Conservation (phyloP, 2,797 vertebrate genomes). For the Peromyscus nudipes region DNA sequence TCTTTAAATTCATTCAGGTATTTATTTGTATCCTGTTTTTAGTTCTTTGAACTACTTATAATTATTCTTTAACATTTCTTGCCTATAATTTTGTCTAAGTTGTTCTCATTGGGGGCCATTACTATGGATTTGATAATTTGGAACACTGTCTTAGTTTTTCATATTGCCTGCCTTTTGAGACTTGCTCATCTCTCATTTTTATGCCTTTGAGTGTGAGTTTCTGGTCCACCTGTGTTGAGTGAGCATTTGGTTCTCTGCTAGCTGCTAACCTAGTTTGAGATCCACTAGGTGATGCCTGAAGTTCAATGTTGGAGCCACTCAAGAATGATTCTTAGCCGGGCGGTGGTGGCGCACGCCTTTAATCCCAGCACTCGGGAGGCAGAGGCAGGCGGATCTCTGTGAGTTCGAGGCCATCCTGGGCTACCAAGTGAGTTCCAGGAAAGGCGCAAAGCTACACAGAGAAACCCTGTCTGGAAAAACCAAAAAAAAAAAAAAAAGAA, state of each 20-base stretch:
- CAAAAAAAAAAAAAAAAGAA: too few species aligned
- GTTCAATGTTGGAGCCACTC: neutral
- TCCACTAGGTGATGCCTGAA: neutral
- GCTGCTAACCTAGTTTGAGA: neutral
- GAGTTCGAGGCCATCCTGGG: too few species aligned
- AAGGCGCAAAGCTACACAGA: too few species aligned
- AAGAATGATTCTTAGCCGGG: neutral
- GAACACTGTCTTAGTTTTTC: neutral
- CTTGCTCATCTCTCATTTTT: neutral
- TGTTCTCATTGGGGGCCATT: neutral
- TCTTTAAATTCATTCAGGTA: neutral
- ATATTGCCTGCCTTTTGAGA: neutral
- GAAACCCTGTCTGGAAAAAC: too few species aligned
- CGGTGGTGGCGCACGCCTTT: too few species aligned
- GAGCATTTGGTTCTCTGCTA: neutral
- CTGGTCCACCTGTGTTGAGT: neutral
- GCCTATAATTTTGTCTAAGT: neutral
- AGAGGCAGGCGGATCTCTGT: too few species aligned
- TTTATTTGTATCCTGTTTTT: neutral
- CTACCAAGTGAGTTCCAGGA: too few species aligned
- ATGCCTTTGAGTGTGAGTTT: neutral
- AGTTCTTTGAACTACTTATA: neutral
- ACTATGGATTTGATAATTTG: neutral
- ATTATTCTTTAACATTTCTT: neutral
- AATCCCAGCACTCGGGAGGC: too few species aligned